A percentile compares a stretch with the other conserved stretches of the same genome.
phyloP scores from a whole-genome alignment of 2,888 invertebrate species.

The Aleiodes testaceus region DNA sequence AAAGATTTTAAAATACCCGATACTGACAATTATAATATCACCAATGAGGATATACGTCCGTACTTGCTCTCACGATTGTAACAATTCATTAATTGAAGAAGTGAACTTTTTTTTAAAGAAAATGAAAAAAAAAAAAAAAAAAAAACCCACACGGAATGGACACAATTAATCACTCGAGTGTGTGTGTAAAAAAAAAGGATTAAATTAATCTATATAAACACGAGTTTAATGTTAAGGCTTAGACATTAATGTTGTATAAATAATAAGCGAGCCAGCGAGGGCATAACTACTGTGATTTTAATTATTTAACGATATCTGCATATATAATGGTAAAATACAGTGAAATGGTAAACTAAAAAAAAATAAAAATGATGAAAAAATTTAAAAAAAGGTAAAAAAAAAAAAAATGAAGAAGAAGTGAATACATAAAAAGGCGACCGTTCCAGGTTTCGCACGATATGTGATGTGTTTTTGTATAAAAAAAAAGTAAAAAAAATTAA shows the following conservation, averaged over 20 bases:
- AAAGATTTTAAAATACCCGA: conserved; percentile 6
- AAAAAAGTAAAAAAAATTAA: too few species aligned
- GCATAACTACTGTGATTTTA: conserved; percentile 74
- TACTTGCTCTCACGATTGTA: conserved; percentile 11
- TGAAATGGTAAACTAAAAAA: conserved; percentile 26
- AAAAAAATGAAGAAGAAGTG: conserved; percentile 53
- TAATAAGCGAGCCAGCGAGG: conserved; percentile 71
- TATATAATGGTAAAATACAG: conserved; percentile 44
- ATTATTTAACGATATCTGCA: conserved; percentile 72
- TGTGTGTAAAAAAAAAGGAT: conserved; percentile 50
- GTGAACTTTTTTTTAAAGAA: conserved; percentile 21
- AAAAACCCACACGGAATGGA: too few species aligned
- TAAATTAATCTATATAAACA: conserved; percentile 61
- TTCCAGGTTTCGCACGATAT: conserved; percentile 67
- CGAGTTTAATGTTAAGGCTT: conserved; percentile 69
- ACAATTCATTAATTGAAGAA: not conserved
- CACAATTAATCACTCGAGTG: too few species aligned
- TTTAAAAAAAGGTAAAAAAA: conserved; percentile 53
- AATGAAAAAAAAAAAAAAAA: conserved; percentile 37
- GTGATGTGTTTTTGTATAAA: conserved; percentile 73
- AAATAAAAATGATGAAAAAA: conserved; percentile 40
- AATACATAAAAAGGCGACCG: conserved; percentile 57
- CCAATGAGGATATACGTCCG: not conserved
- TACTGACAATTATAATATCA: conserved; percentile 22
- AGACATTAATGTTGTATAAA: conserved; percentile 70